These are phyloP conservation scores for Silurus asotus DNA, from an alignment of 2,113 vertebrate genomes.

Conservation along the genomic window DNA sequence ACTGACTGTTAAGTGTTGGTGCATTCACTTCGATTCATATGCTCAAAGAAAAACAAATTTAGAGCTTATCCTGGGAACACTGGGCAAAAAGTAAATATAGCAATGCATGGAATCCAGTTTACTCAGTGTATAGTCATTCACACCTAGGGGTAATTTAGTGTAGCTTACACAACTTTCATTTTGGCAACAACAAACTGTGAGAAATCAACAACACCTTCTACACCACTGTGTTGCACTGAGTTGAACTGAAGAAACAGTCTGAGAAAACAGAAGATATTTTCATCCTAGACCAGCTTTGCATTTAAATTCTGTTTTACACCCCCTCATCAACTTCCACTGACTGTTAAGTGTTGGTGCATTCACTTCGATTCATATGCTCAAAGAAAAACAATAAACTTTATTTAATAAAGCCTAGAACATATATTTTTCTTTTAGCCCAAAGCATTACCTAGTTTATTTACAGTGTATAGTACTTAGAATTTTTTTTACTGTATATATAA, in stretches of 20 bases:
- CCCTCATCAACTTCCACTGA: background rate
- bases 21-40: background rate
- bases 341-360: background rate
- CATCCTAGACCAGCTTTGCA: background rate
- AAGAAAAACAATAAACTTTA: slow-evolving; percentile 12
- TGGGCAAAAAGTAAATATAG: background rate
- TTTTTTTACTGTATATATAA: background rate
- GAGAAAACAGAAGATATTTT: background rate
- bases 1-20: background rate
- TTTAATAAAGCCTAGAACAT: background rate
- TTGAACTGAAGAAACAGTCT: background rate
- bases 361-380: background rate
- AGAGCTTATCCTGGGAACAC: background rate
- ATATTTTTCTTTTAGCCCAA: slow-evolving; percentile 3
- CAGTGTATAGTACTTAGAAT: background rate
- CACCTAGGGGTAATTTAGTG: background rate
- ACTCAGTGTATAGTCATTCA: background rate
- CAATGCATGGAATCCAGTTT: background rate
- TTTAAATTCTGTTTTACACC: background rate
- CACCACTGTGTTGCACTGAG: background rate
- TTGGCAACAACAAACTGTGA: background rate
- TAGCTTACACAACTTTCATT: background rate
- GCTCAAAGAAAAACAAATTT: background rate
- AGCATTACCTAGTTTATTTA: background rate
- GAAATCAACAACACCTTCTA: background rate